These are phyloP conservation scores for Malurus splendens DNA, from an alignment of 2,797 vertebrate genomes.

Conservation along the genomic window DNA sequence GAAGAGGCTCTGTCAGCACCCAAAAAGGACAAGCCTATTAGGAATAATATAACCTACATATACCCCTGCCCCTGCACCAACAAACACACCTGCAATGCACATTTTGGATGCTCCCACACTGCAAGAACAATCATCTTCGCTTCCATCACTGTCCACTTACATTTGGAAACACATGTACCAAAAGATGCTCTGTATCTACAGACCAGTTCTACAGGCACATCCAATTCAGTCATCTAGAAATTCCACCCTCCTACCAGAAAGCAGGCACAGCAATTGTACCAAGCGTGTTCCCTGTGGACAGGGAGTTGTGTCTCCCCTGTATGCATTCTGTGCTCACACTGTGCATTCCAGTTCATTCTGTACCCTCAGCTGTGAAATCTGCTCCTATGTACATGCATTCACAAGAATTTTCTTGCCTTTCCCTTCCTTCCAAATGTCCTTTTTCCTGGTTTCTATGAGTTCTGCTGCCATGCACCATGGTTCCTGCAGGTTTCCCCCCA, in stretches of 20 bases:
- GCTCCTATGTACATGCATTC: background rate
- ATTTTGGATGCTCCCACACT: background rate
- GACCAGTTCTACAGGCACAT: background rate
- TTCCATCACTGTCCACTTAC: background rate
- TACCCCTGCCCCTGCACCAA: background rate
- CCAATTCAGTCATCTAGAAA: background rate
- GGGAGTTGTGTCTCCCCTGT: background rate
- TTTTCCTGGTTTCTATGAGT: background rate
- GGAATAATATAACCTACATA: background rate
- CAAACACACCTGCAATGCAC: background rate
- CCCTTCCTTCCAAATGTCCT: background rate
- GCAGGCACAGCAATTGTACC: background rate
- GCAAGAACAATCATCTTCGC: background rate
- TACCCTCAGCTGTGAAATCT: background rate
- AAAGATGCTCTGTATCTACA: background rate
- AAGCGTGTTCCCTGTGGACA: background rate
- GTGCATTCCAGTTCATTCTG: background rate
- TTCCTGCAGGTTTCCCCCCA: background rate
- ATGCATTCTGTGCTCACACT: background rate
- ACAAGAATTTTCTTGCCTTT: background rate
- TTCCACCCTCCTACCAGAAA: background rate
- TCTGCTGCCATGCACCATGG: background rate
- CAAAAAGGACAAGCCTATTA: background rate
- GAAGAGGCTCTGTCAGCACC: background rate
- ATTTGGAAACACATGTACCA: background rate